Percentiles rank a stretch among this genome's conserved stretches.
These are phyloP conservation scores for Epinephelus malabaricus DNA, from an alignment of 2,797 vertebrate species.

Conservation along the genomic window DNA sequence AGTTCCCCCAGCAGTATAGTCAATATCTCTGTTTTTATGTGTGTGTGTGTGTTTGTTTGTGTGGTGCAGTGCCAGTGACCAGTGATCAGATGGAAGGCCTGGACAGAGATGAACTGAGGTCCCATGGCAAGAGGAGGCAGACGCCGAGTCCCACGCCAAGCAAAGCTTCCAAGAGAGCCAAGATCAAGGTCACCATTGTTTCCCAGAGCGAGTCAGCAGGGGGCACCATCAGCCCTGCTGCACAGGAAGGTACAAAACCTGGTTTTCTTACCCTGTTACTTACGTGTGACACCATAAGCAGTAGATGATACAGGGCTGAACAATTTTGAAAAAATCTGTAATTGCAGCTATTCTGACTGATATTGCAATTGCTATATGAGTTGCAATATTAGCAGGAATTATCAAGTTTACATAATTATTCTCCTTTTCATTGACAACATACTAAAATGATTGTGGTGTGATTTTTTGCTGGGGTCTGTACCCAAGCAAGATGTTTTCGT, in stretches of 20 bases:
- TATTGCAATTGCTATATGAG: too few species aligned
- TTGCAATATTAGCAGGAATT: too few species aligned
- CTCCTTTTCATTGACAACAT: too few species aligned
- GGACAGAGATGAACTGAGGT: constrained; percentile 90
- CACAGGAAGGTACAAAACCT: constrained; percentile 88
- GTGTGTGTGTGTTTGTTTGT: constrained; percentile 41
- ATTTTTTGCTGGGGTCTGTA: too few species aligned
- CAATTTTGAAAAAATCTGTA: too few species aligned
- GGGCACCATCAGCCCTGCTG: constrained; percentile 74
- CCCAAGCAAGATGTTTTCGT: too few species aligned
- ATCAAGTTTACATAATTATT: too few species aligned
- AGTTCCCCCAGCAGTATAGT: background rate
- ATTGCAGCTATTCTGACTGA: too few species aligned
- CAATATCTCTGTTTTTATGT: background rate
- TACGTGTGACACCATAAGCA: background rate
- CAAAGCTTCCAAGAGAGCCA: constrained; percentile 94
- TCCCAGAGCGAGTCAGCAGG: constrained; percentile 91
- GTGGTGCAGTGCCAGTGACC: constrained; percentile 90
- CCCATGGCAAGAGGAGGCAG: constrained; percentile 92
- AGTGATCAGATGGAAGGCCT: constrained; percentile 90
- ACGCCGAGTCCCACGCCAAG: constrained; percentile 89
- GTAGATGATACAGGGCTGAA: background rate
- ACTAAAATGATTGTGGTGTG: too few species aligned
- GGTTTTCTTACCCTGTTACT: background rate
- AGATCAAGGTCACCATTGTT: constrained; percentile 98